Conservation (phyloP, 2,113 vertebrate genomes). For the Vidua macroura region DNA sequence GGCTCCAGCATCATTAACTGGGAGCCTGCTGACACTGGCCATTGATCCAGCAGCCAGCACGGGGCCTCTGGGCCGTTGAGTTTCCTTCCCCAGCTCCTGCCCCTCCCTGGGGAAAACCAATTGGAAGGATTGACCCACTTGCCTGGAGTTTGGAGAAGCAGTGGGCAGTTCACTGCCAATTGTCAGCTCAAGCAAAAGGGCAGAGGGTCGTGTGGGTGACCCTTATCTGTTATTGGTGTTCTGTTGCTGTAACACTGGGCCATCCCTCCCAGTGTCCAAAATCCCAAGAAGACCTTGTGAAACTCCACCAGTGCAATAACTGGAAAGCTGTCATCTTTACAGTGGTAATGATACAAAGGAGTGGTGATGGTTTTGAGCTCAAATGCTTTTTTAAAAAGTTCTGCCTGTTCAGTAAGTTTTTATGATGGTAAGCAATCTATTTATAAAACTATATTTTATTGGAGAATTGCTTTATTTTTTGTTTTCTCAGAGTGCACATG, state of each 20-base stretch:
- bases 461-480: background rate
- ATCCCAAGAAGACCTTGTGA: constrained; percentile 4
- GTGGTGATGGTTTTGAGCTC: background rate
- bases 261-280: background rate
- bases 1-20: constrained; percentile 72
- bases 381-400: background rate
- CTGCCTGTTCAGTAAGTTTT: background rate
- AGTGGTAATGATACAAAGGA: background rate
- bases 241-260: background rate
- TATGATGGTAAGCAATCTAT: background rate
- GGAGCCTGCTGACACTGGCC: constrained; percentile 74
- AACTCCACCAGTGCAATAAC: background rate
- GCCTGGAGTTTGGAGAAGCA: constrained; percentile 47
- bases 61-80: constrained; percentile 26
- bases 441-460: background rate
- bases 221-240: background rate
- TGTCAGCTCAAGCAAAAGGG: constrained; percentile 49
- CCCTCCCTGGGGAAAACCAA: constrained; percentile 64
- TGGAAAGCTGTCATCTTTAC: background rate
- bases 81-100: constrained; percentile 36
- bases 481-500: background rate
- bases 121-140: constrained; percentile 49
- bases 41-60: constrained; percentile 72
- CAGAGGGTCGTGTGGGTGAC: background rate
- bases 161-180: constrained; percentile 55